These are phyloP conservation scores for Drosophila infuscata DNA, from an alignment of 2,888 invertebrate species.

Conservation along the genomic window DNA sequence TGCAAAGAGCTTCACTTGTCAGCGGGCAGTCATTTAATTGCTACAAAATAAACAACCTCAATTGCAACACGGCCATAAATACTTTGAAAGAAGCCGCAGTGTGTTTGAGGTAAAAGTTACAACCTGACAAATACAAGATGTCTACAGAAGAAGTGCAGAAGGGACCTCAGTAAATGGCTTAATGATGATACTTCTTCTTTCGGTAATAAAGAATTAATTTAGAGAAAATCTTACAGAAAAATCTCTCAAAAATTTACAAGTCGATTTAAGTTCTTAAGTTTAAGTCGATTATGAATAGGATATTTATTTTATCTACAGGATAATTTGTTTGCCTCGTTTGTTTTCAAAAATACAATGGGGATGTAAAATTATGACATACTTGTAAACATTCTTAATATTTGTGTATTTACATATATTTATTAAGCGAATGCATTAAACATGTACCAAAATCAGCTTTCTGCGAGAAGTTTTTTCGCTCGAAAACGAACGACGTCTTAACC, in stretches of 20 bases:
- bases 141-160: neutral
- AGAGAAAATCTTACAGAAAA: neutral
- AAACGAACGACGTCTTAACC: neutral
- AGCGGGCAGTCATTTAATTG: conserved; percentile 25
- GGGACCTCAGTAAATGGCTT: neutral
- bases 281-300: neutral
- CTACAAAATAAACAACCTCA: conserved; percentile 28
- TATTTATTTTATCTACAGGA: neutral
- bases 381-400: neutral
- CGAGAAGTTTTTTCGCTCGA: neutral
- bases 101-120: neutral
- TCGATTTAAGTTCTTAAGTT: no score
- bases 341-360: no score
- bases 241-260: neutral
- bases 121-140: neutral
- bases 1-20: conserved; percentile 43
- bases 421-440: neutral
- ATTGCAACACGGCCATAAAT: neutral
- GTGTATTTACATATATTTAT: neutral
- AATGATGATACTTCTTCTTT: neutral
- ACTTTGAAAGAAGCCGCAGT: conserved; percentile 1
- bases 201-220: neutral
- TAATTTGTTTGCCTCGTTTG: neutral
- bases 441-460: neutral
- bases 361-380: no score